phyloP scores from a whole-genome alignment of 2,113 vertebrate species.

The Podiceps cristatus region DNA sequence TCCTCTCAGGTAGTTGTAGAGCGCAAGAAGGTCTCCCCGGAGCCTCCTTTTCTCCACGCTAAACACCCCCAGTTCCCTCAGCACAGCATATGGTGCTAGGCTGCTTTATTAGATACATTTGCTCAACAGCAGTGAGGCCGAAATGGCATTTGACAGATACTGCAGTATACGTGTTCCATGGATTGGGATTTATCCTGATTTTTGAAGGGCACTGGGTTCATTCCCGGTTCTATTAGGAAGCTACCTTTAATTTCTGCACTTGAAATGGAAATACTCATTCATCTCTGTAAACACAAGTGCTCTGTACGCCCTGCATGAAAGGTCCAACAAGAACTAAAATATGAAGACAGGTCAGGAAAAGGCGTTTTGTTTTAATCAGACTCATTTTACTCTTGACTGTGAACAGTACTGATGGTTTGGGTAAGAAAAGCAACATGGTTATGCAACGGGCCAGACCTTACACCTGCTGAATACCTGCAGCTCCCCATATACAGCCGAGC shows the following conservation, averaged over 20 bases:
- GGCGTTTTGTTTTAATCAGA: neutral
- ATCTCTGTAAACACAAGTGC: neutral
- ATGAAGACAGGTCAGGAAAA: neutral
- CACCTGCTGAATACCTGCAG: neutral
- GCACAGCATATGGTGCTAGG: neutral
- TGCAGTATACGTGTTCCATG: accelerated
- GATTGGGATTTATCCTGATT: neutral
- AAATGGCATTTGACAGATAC: neutral
- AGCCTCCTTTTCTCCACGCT: too few relatives aligned
- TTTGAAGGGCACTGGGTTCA: neutral
- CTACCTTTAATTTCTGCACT: neutral
- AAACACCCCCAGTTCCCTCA: too few relatives aligned
- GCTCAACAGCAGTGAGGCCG: neutral
- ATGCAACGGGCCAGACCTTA: neutral
- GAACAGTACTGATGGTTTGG: neutral
- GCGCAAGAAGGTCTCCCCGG: too few relatives aligned
- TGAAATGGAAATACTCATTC: neutral
- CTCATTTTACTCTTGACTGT: neutral
- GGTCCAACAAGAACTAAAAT: neutral
- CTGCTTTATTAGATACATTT: neutral
- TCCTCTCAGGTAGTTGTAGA: too few relatives aligned
- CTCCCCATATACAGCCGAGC: neutral
- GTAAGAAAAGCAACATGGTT: neutral
- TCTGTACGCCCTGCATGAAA: neutral
- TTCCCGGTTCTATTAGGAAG: neutral